phyloP scores from a whole-genome alignment of 1,140 invertebrate species.

The Zaprionus gabonicus region DNA sequence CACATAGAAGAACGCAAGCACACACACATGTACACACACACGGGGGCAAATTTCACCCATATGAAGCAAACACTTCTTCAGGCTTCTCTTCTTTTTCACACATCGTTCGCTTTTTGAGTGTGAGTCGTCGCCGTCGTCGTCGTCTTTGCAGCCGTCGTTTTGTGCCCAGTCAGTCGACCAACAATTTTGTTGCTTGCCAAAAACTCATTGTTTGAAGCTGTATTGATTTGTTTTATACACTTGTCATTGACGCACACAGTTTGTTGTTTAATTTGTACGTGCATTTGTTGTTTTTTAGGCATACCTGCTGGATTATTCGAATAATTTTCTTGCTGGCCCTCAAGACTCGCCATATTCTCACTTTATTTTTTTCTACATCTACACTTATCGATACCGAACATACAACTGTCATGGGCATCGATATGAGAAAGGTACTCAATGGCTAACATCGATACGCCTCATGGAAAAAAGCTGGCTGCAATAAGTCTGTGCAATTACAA shows the following conservation, averaged over 20 bases:
- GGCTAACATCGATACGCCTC: not conserved
- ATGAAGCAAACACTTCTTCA: constrained; percentile 68
- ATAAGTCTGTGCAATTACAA: not conserved
- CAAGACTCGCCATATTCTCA: constrained; percentile 84
- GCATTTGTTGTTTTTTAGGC: constrained; percentile 55
- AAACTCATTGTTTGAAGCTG: constrained; percentile 48
- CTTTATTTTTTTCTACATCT: constrained; percentile 61
- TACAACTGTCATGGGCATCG: constrained; percentile 39
- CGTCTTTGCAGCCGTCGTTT: constrained; percentile 23
- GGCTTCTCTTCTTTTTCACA: constrained; percentile 69
- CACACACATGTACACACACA: constrained; percentile 32
- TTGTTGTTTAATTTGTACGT: constrained; percentile 33
- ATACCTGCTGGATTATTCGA: constrained; percentile 81
- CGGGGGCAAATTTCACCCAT: constrained; percentile 71
- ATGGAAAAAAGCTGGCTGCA: constrained; percentile 10
- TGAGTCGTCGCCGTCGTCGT: constrained; percentile 65
- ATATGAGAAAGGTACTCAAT: constrained; percentile 15
- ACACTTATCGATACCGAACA: constrained; percentile 46
- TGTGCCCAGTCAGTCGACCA: constrained; percentile 80
- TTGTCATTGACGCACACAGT: constrained; percentile 22
- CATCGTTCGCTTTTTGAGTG: constrained; percentile 70
- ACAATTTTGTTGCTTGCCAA: constrained; percentile 49
- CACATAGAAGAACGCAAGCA: constrained; percentile 37
- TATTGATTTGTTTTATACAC: constrained; percentile 30
- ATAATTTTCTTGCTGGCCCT: constrained; percentile 84